Conservation (phyloP, 1,140 invertebrate genomes). For the Adelges cooleyi region DNA sequence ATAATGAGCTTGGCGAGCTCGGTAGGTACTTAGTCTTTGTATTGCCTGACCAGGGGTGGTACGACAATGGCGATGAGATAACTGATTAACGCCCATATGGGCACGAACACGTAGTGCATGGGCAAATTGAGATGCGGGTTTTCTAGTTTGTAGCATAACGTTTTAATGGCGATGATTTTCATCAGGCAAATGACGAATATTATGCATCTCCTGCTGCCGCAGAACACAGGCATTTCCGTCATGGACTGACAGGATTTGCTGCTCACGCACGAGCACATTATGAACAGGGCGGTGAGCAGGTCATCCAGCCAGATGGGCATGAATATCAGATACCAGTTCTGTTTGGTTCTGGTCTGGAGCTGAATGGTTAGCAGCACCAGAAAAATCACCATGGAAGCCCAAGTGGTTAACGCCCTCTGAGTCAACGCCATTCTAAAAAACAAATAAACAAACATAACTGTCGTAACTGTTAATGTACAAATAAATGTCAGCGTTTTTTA, state of each 20-base stretch:
- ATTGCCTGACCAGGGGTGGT: neutral
- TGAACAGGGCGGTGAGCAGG: slow-evolving; percentile 3
- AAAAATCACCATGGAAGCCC: slow-evolving; percentile 20
- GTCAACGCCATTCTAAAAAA: slow-evolving; percentile 4
- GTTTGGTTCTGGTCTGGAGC: slow-evolving; percentile 11
- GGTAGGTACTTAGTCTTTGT: slow-evolving; percentile 12
- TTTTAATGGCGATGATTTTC: slow-evolving; percentile 10
- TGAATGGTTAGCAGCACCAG: slow-evolving; percentile 24
- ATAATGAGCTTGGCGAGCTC: too few species aligned
- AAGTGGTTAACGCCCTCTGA: slow-evolving; percentile 14
- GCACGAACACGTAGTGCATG: slow-evolving; percentile 11
- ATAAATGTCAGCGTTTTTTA: too few species aligned
- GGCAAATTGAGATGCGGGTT: neutral
- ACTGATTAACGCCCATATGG: slow-evolving; percentile 7
- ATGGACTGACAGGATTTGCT: slow-evolving; percentile 15
- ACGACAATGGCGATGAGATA: slow-evolving; percentile 4
- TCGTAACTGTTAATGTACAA: too few species aligned
- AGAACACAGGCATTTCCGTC: slow-evolving; percentile 3
- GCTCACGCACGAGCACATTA: slow-evolving; percentile 7
- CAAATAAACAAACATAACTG: too few species aligned
- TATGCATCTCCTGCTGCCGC: slow-evolving; percentile 4
- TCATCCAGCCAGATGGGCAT: slow-evolving; percentile 26
- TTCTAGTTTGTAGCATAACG: slow-evolving; percentile 1
- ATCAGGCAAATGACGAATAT: slow-evolving; percentile 15
- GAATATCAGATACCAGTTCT: slow-evolving; percentile 19